These are phyloP conservation scores for Alcedo atthis DNA, from an alignment of 2,797 vertebrate species.

Conservation along the genomic window DNA sequence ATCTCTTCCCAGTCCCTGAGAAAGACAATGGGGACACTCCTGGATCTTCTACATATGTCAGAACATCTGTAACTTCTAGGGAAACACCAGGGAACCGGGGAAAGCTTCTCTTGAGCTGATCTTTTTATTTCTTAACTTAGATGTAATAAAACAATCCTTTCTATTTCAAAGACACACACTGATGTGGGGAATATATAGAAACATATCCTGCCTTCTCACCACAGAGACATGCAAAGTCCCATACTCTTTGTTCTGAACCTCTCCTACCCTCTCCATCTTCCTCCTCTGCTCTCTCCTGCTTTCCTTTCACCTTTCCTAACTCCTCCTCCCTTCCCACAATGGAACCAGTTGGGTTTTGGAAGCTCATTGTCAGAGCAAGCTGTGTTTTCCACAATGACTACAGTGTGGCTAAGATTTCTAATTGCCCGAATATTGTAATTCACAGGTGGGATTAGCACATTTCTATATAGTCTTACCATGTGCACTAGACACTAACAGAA, in stretches of 20 bases:
- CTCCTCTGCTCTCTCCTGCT: neutral
- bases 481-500: neutral
- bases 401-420: fast-evolving
- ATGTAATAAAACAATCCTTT: neutral
- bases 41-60: fast-evolving
- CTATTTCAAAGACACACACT: fast-evolving
- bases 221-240: fast-evolving
- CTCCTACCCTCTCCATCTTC: neutral
- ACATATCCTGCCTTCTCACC: neutral
- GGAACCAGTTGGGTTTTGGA: neutral
- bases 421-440: neutral
- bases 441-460: neutral
- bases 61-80: fast-evolving
- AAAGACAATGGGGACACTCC: neutral
- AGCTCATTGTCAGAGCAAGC: neutral
- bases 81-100: fast-evolving
- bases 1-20: neutral
- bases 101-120: neutral
- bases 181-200: neutral
- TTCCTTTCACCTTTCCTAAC: neutral
- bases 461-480: neutral
- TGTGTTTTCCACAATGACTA: neutral
- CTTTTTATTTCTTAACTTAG: neutral
- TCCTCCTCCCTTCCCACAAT: neutral
- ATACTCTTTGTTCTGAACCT: fast-evolving